Conservation (phyloP, 2,888 invertebrate genomes). For the Merodon equestris region DNA sequence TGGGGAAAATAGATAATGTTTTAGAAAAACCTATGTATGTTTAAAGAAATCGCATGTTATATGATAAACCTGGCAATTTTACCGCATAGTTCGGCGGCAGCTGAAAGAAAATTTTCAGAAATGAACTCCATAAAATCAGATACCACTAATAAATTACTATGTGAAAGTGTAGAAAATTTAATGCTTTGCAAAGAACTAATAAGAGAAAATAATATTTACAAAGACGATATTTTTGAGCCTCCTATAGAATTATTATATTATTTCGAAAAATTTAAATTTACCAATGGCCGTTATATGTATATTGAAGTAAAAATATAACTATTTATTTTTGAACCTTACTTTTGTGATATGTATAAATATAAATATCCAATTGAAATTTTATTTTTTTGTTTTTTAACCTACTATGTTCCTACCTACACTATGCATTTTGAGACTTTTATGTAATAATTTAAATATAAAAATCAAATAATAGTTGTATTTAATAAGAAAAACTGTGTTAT, state of each 20-base stretch:
- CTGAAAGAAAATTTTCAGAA: conserved; percentile 1
- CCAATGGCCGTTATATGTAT: neutral
- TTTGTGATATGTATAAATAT: too few relatives aligned
- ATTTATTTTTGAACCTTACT: neutral
- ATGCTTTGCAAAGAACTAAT: neutral
- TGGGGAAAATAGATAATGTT: too few relatives aligned
- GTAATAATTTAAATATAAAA: too few relatives aligned
- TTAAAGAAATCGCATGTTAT: too few relatives aligned
- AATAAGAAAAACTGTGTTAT: too few relatives aligned
- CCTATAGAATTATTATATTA: too few relatives aligned
- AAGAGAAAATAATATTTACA: neutral
- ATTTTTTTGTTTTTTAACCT: neutral
- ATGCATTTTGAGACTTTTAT: neutral
- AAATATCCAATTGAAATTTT: too few relatives aligned
- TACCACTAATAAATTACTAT: neutral
- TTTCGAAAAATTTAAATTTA: neutral
- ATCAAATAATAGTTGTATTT: too few relatives aligned
- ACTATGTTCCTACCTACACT: neutral
- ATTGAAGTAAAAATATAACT: neutral
- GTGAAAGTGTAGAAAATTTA: neutral
- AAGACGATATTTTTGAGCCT: too few relatives aligned
- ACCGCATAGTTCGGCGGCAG: neutral
- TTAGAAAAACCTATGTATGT: neutral
- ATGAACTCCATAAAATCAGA: neutral
- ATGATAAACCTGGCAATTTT: too few relatives aligned